Evolutionary conservation across 2,888 invertebrate genomes (phyloP), one percentile per base, ranked within the genome.

Genomic region (Eledone cirrhosa): DNA sequence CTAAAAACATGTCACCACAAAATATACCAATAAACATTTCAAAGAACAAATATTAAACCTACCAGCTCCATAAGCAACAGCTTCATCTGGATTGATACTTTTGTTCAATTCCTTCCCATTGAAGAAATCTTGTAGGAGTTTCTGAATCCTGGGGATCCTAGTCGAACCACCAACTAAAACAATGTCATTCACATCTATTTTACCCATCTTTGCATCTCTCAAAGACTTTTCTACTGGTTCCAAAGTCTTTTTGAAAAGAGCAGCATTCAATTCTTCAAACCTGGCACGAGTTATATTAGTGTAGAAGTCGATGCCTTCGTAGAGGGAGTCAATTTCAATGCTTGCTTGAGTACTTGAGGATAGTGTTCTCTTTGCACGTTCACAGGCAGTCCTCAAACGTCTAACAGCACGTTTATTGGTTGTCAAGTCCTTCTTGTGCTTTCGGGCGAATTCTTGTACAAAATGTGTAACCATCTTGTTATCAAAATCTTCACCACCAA

Each of bases 141-240:
- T 97, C 92, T 99, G 98, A 86, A 99, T 96, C 92, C 97, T 98
- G 79, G 98, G 99, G 88, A 99, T 98, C 92, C 98, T 95, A 48
- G 98, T 99, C 76, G 98, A 98, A 77, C 97, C 98, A 85, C 98
- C 98, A 80, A 93, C 93, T 80, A 93, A 87, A 78, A 93, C 98
- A 95, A 93, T 92, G 80, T 93, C 93, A 84, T 90, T 96, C 92
- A 99, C 94, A 87, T 94, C 94, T 4, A 94, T 92, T 91, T 98
- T 99, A 85, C 89, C 90, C 75, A 88, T 47, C 92, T 98, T 98
- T 81, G 98, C 97, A 91, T 99, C 98, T 81, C 96, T 94, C 78
- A 99, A 92, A 8, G 98, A 94, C 92, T 98, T 98, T 92, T 99
- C 98, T 0, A 99, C 98, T 8, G 98, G 98, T 88, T 97, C 97